phyloP scores from a whole-genome alignment of 2,113 vertebrate genomes.

The Amazona guildingii region DNA sequence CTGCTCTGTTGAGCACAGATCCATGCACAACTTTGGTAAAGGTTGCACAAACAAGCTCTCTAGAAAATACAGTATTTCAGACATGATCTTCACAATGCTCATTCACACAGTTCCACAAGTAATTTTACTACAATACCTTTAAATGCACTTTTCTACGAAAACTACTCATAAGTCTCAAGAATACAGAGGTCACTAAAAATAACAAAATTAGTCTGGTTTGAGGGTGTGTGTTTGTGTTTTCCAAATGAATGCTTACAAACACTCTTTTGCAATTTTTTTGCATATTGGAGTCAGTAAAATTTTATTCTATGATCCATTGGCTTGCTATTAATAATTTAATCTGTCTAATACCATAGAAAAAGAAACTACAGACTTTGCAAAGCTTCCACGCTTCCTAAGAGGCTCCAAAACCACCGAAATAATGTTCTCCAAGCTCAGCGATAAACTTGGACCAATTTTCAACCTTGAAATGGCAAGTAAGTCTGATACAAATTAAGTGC shows the following conservation, averaged over 20 bases:
- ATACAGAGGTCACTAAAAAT: background rate
- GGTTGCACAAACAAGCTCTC: background rate
- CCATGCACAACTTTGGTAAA: background rate
- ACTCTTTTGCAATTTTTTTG: background rate
- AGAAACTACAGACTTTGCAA: background rate
- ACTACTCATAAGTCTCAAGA: background rate
- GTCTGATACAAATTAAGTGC: accelerated
- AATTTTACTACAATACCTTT: background rate
- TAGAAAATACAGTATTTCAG: background rate
- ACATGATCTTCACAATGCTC: background rate
- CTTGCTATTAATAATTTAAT: background rate
- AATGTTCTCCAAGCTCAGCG: background rate
- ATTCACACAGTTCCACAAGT: background rate
- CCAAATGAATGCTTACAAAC: background rate
- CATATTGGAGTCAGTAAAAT: background rate
- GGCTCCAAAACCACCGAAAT: background rate
- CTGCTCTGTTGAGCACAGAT: slow-evolving; percentile 4
- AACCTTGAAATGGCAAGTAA: background rate
- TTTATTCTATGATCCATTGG: background rate
- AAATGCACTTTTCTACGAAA: background rate
- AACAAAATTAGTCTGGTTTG: background rate
- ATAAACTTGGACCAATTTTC: background rate
- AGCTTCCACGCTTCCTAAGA: background rate
- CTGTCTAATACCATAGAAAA: background rate
- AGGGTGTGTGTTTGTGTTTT: background rate